Conservation (phyloP, 2,113 vertebrate species). For the Leuciscus idus region DNA sequence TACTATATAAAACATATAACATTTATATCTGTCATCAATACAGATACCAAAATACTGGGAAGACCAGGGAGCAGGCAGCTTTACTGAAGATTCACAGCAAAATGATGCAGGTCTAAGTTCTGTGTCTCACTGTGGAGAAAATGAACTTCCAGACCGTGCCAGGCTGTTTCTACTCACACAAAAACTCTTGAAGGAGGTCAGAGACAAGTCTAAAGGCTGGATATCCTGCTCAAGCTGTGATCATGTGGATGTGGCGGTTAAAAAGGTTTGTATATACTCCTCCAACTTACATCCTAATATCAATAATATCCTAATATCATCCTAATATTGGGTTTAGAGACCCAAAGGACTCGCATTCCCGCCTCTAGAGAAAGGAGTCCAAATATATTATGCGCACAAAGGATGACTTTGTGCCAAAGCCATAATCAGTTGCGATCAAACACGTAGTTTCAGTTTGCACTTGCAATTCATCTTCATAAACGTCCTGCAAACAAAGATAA, state of each 20-base stretch:
- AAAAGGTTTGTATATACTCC: conserved; percentile 72
- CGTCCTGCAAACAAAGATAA: not conserved
- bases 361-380: not conserved
- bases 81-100: conserved; percentile 25
- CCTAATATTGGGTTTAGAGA: not conserved
- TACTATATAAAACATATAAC: not conserved
- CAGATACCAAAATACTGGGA: conserved; percentile 77
- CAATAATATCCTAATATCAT: not conserved
- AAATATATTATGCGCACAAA: not conserved
- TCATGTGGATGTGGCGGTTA: conserved; percentile 71
- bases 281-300: not conserved
- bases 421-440: not conserved
- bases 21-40: not conserved
- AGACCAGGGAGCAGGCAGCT: conserved; percentile 38
- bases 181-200: conserved; percentile 69
- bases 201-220: conserved; percentile 72
- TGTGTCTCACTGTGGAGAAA: not conserved
- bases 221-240: conserved; percentile 66
- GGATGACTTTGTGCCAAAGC: not conserved
- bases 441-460: not conserved
- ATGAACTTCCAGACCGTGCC: conserved; percentile 24
- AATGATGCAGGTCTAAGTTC: conserved; percentile 43
- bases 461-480: not conserved
- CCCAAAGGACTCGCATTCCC: not conserved
- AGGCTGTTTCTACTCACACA: conserved; percentile 68